phyloP scores from a whole-genome alignment of 2,113 vertebrate genomes.

The Phalacrocorax carbo region DNA sequence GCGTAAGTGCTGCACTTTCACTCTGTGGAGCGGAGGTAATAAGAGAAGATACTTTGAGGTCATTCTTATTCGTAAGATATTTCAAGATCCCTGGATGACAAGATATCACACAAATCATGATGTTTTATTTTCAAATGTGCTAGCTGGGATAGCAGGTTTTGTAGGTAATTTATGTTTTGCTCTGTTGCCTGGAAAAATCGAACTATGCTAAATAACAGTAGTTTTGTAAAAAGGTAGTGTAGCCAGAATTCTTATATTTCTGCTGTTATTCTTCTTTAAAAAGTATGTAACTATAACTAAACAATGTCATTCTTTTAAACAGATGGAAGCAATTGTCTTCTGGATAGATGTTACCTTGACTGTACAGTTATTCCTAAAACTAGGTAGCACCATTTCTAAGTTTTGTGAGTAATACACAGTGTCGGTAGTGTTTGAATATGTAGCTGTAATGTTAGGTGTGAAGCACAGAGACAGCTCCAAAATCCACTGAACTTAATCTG shows the following conservation, averaged over 20 bases:
- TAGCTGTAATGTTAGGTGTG: conserved; percentile 32
- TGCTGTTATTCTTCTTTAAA: conserved; percentile 26
- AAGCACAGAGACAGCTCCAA: conserved; percentile 45
- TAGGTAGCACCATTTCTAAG: conserved; percentile 41
- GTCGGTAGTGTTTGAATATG: background rate
- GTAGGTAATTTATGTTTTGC: conserved; percentile 23
- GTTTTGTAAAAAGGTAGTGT: background rate
- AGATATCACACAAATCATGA: background rate
- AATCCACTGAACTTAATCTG: conserved; percentile 10
- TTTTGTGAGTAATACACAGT: background rate
- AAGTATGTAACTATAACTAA: background rate
- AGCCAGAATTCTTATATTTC: conserved; percentile 11
- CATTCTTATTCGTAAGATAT: background rate
- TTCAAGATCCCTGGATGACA: background rate
- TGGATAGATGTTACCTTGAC: conserved; percentile 41
- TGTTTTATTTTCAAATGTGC: conserved; percentile 51
- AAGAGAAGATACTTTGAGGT: background rate
- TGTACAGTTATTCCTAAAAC: conserved; percentile 30
- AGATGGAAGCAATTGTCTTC: conserved; percentile 65
- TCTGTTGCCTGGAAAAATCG: conserved; percentile 5
- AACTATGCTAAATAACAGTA: background rate
- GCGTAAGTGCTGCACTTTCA: background rate
- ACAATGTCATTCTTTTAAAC: conserved; percentile 24
- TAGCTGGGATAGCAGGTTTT: conserved; percentile 19
- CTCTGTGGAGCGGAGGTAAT: background rate